Evolutionary conservation across 1,140 invertebrate species (phyloP), one percentile per base, ranked within the genome.

Genomic region (Brachionus sp.): DNA sequence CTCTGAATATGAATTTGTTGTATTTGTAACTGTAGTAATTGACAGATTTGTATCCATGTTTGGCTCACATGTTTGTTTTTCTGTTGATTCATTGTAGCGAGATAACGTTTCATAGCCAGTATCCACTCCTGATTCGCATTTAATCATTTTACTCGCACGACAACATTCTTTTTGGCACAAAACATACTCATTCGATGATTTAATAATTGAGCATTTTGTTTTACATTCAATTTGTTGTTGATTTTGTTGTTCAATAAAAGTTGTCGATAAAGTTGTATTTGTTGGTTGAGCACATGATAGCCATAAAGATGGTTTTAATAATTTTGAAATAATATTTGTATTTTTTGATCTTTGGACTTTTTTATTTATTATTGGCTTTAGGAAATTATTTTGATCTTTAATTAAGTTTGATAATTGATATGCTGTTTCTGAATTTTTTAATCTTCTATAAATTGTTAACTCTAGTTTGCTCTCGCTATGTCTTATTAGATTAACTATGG

Each of bases 31-130:
- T 42, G 70, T 75, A 9, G 39, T 44, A 12, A 75, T 75, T 13
- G 70, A 25, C 16, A 75, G 6, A 75, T 75, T 46, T 23, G 37
- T 19, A 5, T 75, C 39, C 33, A 35, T 25, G 37, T 12, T n/a
- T 42, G 33, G 0, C 0, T 33, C 64, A 19, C 10, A 42, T 39
- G 68, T 42, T 42, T 73, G 33, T 37, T 29, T 25, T 13, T 75
- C 70, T 46, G 13, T 75, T 44, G 70, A 75, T 9, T 75, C 39
- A 46, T 46, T 46, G 39, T 75, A 75, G 19, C 70, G 6, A 46
- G 70, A 75, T 19, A 75, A 46, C 44, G 70, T 75, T n/a, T 75
- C 70, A 33, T 75, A 75, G 0, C 70, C 70, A 29, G 70, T 73
- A 16, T 73, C 68, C 5, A 35, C 70, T 25, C 19, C 70, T 25